Base-by-base conservation (phyloP, 2,113 vertebrate species). In the Oreocharis arfaki region DNA sequence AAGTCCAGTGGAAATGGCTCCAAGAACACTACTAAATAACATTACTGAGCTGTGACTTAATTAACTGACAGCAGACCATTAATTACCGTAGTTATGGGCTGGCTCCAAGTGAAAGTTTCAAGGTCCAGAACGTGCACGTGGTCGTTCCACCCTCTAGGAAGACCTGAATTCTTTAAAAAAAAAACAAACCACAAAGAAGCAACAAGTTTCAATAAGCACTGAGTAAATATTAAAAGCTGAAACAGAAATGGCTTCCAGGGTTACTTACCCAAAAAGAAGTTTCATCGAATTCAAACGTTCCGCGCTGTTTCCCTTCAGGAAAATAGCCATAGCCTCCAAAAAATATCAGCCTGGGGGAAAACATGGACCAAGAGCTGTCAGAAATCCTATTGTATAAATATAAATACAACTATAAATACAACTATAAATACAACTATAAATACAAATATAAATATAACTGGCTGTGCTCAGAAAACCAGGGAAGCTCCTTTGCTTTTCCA, bases 321-420 rank as follows among this genome's bases (percentile, higher is more conserved):
- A 98, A 98, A 67, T 99, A 99, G 39, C 99, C 99, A 69, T 99
- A 99, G 37, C 99, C 99, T 52, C 99, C 99, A 94, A 99, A 99
- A 98, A 98, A 99, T 91, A 99, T 97, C 32, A 99, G 97, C 96
- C 99, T 99, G 96, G 42, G 82, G 95, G 39, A 76, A 71, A 97
- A 86, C 67, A 26, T 0, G 23, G 24, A 79, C 3, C 13, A 47
- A 77, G 18, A 59, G 20, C 39, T 13, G 3, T 59, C 2, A 93
- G 68, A n/a, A 79, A 67, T 1, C 6, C 13, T 24, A 22, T 1
- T 50, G 11, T 32, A 22, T 6, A 47, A 47, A 47, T 47, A 22
- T 47, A 19, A 44, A 44, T 44, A 18, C 8, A 44, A 44, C 17
- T 47, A 13, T 3, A 53, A 63, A 63, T 41, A 35, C 3, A 53